These are phyloP conservation scores for Megamerina dolium DNA, from an alignment of 2,888 invertebrate genomes.

Conservation along the genomic window DNA sequence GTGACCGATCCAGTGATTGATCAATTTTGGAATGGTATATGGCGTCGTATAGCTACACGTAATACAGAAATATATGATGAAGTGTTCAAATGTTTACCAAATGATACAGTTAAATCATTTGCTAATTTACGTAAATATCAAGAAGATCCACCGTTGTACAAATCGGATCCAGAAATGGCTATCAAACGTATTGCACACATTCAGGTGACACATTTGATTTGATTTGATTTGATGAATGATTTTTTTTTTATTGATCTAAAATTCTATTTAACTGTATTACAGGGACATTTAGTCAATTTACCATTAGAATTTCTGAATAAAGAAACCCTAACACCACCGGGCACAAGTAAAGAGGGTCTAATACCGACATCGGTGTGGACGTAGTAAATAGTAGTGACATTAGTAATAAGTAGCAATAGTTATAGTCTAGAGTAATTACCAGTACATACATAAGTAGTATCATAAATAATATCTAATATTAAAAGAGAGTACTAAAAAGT, in stretches of 20 bases:
- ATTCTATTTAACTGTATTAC: slow-evolving; percentile 14
- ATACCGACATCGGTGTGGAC: slow-evolving; percentile 93
- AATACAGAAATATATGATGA: slow-evolving; percentile 90
- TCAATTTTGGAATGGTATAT: slow-evolving; percentile 76
- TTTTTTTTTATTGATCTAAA: neutral
- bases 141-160: slow-evolving; percentile 65
- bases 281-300: slow-evolving; percentile 83
- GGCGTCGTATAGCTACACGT: slow-evolving; percentile 70
- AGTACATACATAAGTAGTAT: neutral
- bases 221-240: neutral
- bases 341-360: slow-evolving; percentile 81
- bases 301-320: slow-evolving; percentile 85
- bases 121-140: slow-evolving; percentile 70
- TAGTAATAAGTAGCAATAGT: neutral
- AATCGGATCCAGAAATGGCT: slow-evolving; percentile 66
- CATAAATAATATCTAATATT: neutral
- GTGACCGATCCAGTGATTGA: slow-evolving; percentile 76
- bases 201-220: too few species aligned
- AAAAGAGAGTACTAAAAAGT: neutral
- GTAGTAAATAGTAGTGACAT: too few species aligned
- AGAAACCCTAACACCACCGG: slow-evolving; percentile 77
- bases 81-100: slow-evolving; percentile 88
- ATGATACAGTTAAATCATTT: slow-evolving; percentile 74
- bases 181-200: slow-evolving; percentile 67
- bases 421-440: neutral